Evolutionary conservation across 2,888 invertebrate species (phyloP).

Genomic region (Caprella mutica): DNA sequence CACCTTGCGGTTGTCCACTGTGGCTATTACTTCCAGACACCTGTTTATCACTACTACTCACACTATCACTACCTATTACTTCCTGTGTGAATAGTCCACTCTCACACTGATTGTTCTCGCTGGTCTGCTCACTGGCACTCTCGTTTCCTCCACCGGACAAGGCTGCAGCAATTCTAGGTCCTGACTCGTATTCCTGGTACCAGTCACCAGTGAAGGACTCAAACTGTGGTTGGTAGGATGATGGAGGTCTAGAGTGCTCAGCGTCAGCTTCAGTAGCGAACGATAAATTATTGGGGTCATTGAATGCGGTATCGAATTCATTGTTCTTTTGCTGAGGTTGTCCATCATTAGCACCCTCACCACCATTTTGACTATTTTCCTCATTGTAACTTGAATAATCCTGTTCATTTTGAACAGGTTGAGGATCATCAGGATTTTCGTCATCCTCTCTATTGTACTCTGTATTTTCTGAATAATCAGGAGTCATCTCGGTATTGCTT

Average conservation of each 20-base stretch:
- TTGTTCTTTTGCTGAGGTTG: background rate
- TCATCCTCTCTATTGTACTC: background rate
- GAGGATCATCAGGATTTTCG: conserved; percentile 6
- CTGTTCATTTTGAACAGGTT: background rate
- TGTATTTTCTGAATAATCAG: background rate
- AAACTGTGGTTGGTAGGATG: conserved; percentile 31
- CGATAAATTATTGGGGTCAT: conserved; percentile 17
- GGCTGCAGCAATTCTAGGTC: conserved; percentile 32
- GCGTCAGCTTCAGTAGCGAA: conserved; percentile 16
- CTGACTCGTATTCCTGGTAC: conserved; percentile 34
- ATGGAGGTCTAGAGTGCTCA: conserved; percentile 14
- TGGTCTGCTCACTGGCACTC: conserved; percentile 1
- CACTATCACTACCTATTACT: conserved; percentile 23
- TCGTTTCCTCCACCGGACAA: conserved; percentile 29
- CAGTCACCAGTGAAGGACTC: conserved; percentile 31
- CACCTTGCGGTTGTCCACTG: conserved; percentile 10
- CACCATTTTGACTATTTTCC: background rate
- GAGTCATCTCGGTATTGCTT: background rate
- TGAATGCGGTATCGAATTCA: conserved; percentile 8
- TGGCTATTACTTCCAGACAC: background rate
- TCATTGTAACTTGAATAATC: background rate
- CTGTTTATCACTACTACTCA: background rate
- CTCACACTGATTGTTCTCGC: background rate
- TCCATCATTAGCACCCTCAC: background rate
- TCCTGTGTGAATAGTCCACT: conserved; percentile 32